Evolutionary conservation across 2,797 vertebrate genomes (phyloP).

Genomic region (Sebastes goodei): DNA sequence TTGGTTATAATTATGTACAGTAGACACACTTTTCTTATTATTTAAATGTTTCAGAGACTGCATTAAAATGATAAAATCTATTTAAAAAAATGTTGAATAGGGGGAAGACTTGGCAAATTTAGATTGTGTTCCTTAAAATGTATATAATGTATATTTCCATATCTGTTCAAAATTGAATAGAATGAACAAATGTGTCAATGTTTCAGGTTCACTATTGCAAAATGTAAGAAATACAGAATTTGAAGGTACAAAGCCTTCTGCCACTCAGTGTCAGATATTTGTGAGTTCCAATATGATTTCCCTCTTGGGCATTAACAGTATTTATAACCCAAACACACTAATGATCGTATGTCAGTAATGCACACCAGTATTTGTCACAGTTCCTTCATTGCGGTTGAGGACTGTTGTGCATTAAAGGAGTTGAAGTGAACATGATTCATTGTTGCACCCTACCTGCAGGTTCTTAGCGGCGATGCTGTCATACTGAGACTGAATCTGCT

Average conservation of each 20-base stretch:
- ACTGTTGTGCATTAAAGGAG: background rate
- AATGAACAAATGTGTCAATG: background rate
- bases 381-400: background rate
- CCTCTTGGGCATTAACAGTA: too few species aligned
- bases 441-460: conserved; percentile 81
- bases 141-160: background rate
- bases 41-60: too few species aligned
- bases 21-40: too few species aligned
- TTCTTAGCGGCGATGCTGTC: conserved; percentile 88
- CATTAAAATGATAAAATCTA: too few species aligned
- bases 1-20: too few species aligned
- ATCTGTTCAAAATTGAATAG: too few species aligned
- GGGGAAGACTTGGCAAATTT: too few species aligned
- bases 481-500: conserved; percentile 86
- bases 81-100: too few species aligned
- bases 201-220: background rate
- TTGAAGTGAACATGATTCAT: background rate
- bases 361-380: background rate
- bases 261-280: too few species aligned
- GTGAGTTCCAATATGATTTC: too few species aligned
- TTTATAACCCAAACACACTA: background rate
- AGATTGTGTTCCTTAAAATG: background rate
- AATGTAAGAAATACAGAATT: too few species aligned
- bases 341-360: background rate
- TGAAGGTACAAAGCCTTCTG: too few species aligned